Base-by-base conservation (phyloP, 2,888 invertebrate genomes). In the Phrixothrix hirtus region DNA sequence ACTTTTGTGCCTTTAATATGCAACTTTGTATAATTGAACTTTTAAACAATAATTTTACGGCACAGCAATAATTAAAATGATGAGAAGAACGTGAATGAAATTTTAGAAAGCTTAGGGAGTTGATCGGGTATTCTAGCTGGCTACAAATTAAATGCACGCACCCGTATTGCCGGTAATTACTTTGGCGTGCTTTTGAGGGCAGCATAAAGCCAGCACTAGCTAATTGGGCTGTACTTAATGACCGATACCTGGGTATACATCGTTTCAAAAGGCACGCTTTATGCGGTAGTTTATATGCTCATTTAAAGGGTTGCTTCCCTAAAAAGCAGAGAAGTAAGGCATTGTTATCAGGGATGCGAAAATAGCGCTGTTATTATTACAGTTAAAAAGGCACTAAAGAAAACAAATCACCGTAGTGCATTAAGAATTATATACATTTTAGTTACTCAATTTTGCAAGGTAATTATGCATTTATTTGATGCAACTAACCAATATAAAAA, bases 151-250 rank as follows among this genome's bases (percentile, higher is more conserved):
- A 50, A 50, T 44, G 43, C 37, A 50, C 43, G 43, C 43, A 50
- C 43, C 48, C 50, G 43, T 44, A 50, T 44, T 50, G 44, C 44
- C 43, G 21, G 42, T 37, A 50, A 50, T 50, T 50, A 50, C 50
- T 38, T 36, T 35, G 31, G 25, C 26, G 46, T 45, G 45, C 45
- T 26, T 34, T 48, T 48, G 39, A 35, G 48, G 16, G 26, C 13
- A 29, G 27, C 41, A 49, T 42, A 49, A 41, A 49, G 41, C 34
- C 35, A 39, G 38, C 47, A 32, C 35, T 32, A 37, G 37, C 52
- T 52, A 52, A 52, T 52, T 52, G 52, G 41, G 10, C 46, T 32
- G 9, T 37, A 37, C 45, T 46, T 51, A 52, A 46, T 47, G 52
- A 47, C 52, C 46, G 39, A 52, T 51, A 51, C 41, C 51, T 49